Evolutionary conservation across 2,113 vertebrate genomes (phyloP).

Genomic region (Microtus oregoni): DNA sequence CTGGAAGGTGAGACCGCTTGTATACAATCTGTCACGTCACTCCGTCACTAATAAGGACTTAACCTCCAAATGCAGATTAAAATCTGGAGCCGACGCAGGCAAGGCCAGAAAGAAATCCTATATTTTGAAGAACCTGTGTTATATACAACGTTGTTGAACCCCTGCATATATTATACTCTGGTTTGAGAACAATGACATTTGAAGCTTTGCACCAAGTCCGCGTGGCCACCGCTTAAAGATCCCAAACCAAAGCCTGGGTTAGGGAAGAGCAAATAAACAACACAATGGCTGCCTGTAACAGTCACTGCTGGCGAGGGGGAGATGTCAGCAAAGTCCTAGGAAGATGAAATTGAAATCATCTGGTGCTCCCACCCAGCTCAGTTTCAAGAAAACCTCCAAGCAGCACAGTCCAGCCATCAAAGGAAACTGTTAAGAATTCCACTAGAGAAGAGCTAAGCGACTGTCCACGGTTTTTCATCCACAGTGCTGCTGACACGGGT

Average conservation of each 20-base stretch:
- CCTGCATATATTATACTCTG: background rate
- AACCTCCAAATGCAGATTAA: constrained; percentile 12
- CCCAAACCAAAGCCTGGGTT: background rate
- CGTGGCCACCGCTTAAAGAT: background rate
- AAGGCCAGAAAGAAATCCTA: constrained; percentile 18
- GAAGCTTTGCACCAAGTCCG: background rate
- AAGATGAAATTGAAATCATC: constrained; percentile 31
- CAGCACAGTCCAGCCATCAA: background rate
- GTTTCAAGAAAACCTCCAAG: constrained; percentile 31
- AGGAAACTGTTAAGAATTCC: background rate
- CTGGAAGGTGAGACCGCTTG: background rate
- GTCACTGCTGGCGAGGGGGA: background rate
- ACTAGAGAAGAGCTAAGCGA: background rate
- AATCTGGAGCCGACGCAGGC: background rate
- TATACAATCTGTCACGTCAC: background rate
- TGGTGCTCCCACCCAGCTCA: background rate
- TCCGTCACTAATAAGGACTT: background rate
- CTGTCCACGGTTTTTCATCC: background rate
- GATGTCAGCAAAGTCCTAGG: background rate
- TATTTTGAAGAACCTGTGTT: constrained; percentile 16
- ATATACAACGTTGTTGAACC: background rate
- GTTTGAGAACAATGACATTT: background rate
- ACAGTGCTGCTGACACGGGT: background rate
- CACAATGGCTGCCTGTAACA: background rate
- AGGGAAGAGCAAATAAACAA: background rate